A percentile compares a stretch with the other conserved stretches of the same genome.
Evolutionary conservation across 2,888 invertebrate genomes (phyloP).

Genomic region (Penaeus monodon): DNA sequence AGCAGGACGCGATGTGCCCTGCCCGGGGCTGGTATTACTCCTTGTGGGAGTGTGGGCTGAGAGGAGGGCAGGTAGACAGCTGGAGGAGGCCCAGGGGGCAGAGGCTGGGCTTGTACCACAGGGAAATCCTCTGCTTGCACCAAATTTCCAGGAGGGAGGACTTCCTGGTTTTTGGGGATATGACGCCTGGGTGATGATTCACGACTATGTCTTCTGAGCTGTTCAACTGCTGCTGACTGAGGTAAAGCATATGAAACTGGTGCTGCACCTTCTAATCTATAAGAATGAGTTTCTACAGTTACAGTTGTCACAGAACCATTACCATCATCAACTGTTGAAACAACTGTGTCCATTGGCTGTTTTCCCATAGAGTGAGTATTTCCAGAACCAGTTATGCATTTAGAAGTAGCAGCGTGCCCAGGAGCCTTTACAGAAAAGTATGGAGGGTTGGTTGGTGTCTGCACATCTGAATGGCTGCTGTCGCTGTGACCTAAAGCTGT

Average conservation of each 20-base stretch:
- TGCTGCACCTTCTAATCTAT: conserved; percentile 33
- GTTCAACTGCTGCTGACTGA: conserved; percentile 37
- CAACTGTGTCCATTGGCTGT: not conserved
- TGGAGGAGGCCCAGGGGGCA: conserved; percentile 56
- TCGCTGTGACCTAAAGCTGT: conserved; percentile 60
- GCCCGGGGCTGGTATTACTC: conserved; percentile 52
- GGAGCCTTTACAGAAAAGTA: conserved; percentile 59
- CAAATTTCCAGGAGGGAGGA: conserved; percentile 30
- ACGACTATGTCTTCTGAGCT: conserved; percentile 43
- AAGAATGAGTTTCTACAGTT: conserved; percentile 51
- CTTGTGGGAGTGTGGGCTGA: conserved; percentile 36
- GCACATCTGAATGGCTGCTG: conserved; percentile 56
- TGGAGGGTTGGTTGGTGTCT: conserved; percentile 63
- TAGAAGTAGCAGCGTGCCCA: conserved; percentile 14
- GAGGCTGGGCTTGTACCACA: conserved; percentile 57
- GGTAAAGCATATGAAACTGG: conserved; percentile 39
- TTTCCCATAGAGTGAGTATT: not conserved
- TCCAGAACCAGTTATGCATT: conserved; percentile 4
- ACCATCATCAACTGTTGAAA: not conserved
- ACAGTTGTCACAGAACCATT: conserved; percentile 35
- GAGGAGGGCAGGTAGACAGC: conserved; percentile 55
- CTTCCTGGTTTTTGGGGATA: conserved; percentile 4
- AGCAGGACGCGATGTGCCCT: conserved; percentile 68
- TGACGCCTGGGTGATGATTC: conserved; percentile 37
- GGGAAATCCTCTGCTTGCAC: conserved; percentile 52